Base-by-base conservation (phyloP, 2,113 vertebrate genomes). In the Eudorcas thomsonii region DNA sequence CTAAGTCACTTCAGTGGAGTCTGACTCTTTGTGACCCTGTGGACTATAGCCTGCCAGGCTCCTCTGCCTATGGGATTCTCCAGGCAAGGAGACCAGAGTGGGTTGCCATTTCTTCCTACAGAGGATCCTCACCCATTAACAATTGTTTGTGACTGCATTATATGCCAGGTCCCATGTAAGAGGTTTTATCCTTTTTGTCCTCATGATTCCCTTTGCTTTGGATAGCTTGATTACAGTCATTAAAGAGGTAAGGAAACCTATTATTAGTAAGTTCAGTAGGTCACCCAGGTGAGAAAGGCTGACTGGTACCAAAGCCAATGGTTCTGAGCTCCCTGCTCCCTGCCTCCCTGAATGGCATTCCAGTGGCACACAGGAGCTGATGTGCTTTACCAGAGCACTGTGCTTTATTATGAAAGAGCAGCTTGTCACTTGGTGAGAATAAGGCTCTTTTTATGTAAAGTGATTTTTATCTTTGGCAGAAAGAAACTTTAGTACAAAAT, bases 391-490 rank as follows among this genome's bases (percentile, higher is more conserved):
- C 45, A 36, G 45, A 64, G 19, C 33, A 60, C 48, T 92, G 74
- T 94, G 60, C 60, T 85, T 90, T 71, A 78, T 82, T 93, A 90
- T 82, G 81, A 88, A 96, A 96, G 60, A 95, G 55, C 36, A 36
- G 55, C 52, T 87, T 96, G 91, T 83, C 39, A 78, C 59, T 77
- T 16, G 2, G 33, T 50, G 83, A 97, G 94, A 85, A 96, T 83
- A 94, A 59, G 74, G 6, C 26, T 92, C 88, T 95, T 96, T 96
- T 90, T 54, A 96, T 91, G 85, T 92, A 97, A 97, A 96, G 67
- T 64, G 88, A 96, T 96, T 95, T 98, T 98, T 96, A 96, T 97
- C 90, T 94, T 90, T 96, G 86, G 36, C 60, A 94, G 97, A 97
- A 97, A 97, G 95, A 82, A 95, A 81, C 62, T 87, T 52, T 17